phyloP scores from a whole-genome alignment of 2,797 vertebrate species.

The Pipistrellus kuhlii region DNA sequence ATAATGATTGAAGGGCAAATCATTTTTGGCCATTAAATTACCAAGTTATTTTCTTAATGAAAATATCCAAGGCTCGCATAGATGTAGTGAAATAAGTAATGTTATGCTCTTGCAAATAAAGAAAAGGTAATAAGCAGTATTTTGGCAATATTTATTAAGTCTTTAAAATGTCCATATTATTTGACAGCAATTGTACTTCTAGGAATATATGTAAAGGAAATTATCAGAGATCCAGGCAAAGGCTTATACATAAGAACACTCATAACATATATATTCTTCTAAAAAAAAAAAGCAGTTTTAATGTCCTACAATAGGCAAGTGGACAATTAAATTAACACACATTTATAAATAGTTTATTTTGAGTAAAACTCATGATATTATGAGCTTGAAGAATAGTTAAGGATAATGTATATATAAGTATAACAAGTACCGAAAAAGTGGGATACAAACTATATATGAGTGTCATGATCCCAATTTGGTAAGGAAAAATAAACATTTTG shows the following conservation, averaged over 20 bases:
- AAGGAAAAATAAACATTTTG: background rate
- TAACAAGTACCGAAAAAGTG: background rate
- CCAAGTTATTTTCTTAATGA: background rate
- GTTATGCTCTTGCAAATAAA: background rate
- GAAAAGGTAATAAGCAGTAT: background rate
- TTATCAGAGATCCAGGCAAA: background rate
- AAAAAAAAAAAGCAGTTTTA: background rate
- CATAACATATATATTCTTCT: background rate
- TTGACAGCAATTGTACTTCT: background rate
- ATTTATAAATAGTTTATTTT: background rate
- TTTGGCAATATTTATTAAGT: background rate
- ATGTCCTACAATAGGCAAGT: background rate
- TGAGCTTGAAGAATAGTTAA: background rate
- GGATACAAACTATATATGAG: background rate
- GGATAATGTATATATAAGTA: background rate
- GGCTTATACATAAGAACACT: background rate
- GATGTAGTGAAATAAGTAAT: background rate
- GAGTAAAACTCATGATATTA: background rate
- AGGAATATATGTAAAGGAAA: background rate
- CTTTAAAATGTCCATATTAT: conserved; percentile 28
- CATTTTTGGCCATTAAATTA: background rate
- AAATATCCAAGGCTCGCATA: background rate
- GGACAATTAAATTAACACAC: background rate
- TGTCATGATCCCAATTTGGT: background rate
- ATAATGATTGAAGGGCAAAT: background rate